Evolutionary conservation across 2,797 vertebrate genomes (phyloP).

Genomic region (Sus cebifrons): DNA sequence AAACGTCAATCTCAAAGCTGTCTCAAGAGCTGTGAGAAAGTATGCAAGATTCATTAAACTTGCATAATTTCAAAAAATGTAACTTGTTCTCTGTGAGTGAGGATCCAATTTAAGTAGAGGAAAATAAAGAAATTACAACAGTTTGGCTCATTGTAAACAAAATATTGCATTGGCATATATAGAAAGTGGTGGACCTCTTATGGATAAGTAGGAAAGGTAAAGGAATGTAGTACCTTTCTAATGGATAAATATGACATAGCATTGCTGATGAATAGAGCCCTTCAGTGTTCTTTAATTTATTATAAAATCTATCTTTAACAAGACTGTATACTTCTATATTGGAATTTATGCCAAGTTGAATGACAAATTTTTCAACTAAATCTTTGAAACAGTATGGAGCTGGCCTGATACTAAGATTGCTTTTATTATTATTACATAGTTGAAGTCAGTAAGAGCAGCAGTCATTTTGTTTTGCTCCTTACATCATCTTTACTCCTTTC

Average conservation of each 20-base stretch:
- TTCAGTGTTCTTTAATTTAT: not conserved
- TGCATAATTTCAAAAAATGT: not conserved
- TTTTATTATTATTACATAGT: not conserved
- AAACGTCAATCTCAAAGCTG: not conserved
- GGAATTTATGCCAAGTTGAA: not conserved
- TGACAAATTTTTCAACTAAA: not conserved
- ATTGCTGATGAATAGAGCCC: slow-evolving; percentile 73
- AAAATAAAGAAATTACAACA: not conserved
- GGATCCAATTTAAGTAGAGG: not conserved
- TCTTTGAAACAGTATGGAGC: not conserved
- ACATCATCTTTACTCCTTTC: not conserved
- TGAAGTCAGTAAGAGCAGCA: slow-evolving; percentile 33
- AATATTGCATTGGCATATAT: not conserved
- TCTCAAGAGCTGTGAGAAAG: not conserved
- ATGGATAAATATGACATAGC: slow-evolving; percentile 26
- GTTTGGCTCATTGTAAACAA: not conserved
- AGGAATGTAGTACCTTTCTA: not conserved
- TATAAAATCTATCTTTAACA: not conserved
- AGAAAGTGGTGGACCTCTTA: not conserved
- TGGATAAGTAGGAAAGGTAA: not conserved
- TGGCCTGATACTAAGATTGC: not conserved
- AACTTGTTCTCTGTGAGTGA: not conserved
- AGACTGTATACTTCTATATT: not conserved
- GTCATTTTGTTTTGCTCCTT: slow-evolving; percentile 84
- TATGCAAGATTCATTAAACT: not conserved